phyloP scores from a whole-genome alignment of 2,888 invertebrate genomes.

The Empis stercorea region DNA sequence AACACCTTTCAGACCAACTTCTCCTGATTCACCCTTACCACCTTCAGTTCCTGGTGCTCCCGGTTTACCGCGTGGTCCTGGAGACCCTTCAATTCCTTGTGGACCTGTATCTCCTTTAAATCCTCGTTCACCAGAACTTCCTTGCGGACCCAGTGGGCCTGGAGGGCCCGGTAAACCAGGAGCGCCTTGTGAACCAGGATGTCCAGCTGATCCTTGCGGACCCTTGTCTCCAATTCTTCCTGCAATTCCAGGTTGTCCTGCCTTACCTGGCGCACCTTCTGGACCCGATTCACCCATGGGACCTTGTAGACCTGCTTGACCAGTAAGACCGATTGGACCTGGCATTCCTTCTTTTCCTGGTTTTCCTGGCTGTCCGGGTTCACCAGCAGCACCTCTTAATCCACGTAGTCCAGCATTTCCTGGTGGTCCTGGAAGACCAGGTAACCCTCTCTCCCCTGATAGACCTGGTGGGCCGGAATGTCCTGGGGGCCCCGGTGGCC shows the following conservation, averaged over 20 bases:
- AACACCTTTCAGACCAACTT: slow-evolving; percentile 54
- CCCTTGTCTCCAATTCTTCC: slow-evolving; percentile 69
- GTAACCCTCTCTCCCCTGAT: slow-evolving; percentile 17
- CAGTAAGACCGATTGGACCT: slow-evolving; percentile 50
- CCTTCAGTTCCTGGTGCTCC: slow-evolving; percentile 67
- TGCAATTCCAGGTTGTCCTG: slow-evolving; percentile 51
- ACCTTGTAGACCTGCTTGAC: slow-evolving; percentile 52
- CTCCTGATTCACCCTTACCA: slow-evolving; percentile 46
- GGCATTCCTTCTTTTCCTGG: slow-evolving; percentile 59
- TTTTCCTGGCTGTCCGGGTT: slow-evolving; percentile 52
- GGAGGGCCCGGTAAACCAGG: slow-evolving; percentile 5
- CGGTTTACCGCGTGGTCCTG: slow-evolving; percentile 64
- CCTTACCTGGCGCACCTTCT: slow-evolving; percentile 50
- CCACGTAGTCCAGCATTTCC: slow-evolving; percentile 22
- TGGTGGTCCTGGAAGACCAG: slow-evolving; percentile 23
- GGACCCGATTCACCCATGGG: slow-evolving; percentile 44
- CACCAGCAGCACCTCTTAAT: slow-evolving; percentile 41
- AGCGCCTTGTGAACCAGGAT: slow-evolving; percentile 13
- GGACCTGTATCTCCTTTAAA: slow-evolving; percentile 50
- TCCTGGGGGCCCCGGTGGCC: slow-evolving; percentile 47
- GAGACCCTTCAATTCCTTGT: slow-evolving; percentile 61
- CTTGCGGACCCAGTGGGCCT: slow-evolving; percentile 1
- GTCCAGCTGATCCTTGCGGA: slow-evolving; percentile 41
- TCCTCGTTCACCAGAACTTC: slow-evolving; percentile 1
- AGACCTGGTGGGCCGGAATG: slow-evolving; percentile 13